These are phyloP conservation scores for Rostratula benghalensis DNA, from an alignment of 2,113 vertebrate species.

Conservation along the genomic window DNA sequence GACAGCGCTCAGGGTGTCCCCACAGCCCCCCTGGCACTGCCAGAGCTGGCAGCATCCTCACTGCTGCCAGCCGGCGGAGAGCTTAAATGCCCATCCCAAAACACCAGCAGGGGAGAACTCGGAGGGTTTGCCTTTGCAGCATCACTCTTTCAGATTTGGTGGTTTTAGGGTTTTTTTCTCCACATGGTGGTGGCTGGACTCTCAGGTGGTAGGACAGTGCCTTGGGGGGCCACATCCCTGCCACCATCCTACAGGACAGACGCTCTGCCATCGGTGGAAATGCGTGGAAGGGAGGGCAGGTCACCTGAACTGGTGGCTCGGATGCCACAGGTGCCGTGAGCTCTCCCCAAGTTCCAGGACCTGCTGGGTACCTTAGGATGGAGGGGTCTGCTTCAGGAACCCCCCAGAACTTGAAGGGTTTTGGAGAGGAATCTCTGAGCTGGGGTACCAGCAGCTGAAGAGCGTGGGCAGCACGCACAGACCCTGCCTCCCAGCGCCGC, in stretches of 20 bases:
- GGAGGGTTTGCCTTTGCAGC: background rate
- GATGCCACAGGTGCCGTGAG: background rate
- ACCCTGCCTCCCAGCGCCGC: background rate
- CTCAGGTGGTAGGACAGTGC: accelerated
- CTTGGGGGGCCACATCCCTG: background rate
- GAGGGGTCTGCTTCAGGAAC: background rate
- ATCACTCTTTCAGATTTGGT: background rate
- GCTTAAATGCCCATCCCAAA: background rate
- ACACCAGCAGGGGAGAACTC: background rate
- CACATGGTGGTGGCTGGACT: background rate
- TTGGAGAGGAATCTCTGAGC: background rate
- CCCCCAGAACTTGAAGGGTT: background rate
- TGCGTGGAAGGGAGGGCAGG: accelerated
- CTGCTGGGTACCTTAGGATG: background rate
- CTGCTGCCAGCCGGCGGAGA: accelerated
- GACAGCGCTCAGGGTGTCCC: background rate
- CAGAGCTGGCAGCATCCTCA: background rate
- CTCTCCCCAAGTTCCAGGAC: background rate
- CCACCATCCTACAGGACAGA: background rate
- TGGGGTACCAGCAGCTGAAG: background rate
- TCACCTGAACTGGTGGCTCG: background rate
- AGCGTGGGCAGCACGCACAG: accelerated
- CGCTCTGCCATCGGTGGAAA: background rate
- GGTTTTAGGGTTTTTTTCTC: background rate
- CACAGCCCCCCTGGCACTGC: background rate